Evolutionary conservation across 2,797 vertebrate species (phyloP).

Genomic region (Paedocypris micromegethes): DNA sequence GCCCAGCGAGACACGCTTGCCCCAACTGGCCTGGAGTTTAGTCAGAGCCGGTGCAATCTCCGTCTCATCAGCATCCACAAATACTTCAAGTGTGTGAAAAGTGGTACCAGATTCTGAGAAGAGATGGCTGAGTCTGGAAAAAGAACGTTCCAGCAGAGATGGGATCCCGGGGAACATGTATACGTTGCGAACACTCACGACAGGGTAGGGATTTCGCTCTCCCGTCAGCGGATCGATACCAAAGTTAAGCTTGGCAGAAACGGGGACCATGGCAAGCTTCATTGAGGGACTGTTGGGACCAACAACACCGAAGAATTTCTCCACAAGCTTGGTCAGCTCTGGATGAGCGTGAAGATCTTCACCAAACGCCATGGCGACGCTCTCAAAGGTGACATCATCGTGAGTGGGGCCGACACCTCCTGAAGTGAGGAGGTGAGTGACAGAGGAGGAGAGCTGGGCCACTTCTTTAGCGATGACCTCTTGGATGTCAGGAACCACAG

Average conservation of each 20-base stretch:
- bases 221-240: constrained; percentile 74
- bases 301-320: constrained; percentile 64
- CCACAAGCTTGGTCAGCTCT: constrained; percentile 72
- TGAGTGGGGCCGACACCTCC: constrained; percentile 94
- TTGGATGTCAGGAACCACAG: constrained; percentile 81
- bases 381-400: constrained; percentile 91
- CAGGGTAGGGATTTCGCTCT: constrained; percentile 70
- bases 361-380: constrained; percentile 81
- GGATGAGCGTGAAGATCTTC: constrained; percentile 76
- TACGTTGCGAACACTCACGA: constrained; percentile 90
- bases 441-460: constrained; percentile 69
- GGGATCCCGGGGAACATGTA: constrained; percentile 92
- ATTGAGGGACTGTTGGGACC: constrained; percentile 68
- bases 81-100: constrained; percentile 78
- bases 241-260: constrained; percentile 83
- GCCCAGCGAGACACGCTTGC: constrained; percentile 71
- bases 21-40: constrained; percentile 69
- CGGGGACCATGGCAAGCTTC: constrained; percentile 82
- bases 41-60: constrained; percentile 70
- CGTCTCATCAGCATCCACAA: constrained; percentile 75
- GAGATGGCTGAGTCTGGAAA: constrained; percentile 77
- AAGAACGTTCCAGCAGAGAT: constrained; percentile 74
- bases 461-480: constrained; percentile 82
- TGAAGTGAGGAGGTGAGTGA: constrained; percentile 84
- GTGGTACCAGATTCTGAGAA: constrained; percentile 74